Base-by-base conservation (phyloP, 2,888 invertebrate species). In the Eubasilissa splendida region DNA sequence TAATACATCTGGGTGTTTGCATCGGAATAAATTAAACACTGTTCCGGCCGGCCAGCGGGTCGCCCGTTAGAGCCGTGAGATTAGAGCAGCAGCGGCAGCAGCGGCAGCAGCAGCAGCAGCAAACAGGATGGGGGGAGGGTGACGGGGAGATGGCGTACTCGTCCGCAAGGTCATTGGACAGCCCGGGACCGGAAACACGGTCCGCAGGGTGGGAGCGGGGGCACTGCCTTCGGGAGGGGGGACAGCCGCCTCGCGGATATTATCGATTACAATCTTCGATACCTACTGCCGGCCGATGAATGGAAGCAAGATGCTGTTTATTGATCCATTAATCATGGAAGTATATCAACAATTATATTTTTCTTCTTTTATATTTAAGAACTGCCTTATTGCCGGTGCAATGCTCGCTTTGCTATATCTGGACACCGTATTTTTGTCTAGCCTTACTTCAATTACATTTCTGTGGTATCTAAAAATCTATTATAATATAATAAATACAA, bases 141-240 rank as follows among this genome's bases (percentile, higher is more conserved):
- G 63, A 63, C 12, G 63, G 31, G 42, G 63, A 63, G 63, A 63
- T 31, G 63, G 31, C 11, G 42, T 11, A 63, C 63, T 11, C 31
- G 63, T 63, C 63, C 33, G 33, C 63, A 63, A 63, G 63, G 63
- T 63, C 63, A 63, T 22, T 31, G 63, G 63, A 63, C 63, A 63
- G 63, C 31, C 12, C n/a, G 63, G 60, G 33, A 63, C 63, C 63
- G 63, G 63, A 63, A 63, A 31, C 31, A 63, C 31, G 63, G 10
- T 63, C 63, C 11, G 63, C 22, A 33, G 63, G 63, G 33, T 31
- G 63, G n/a, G 22, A 33, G 12, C 33, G 31, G 22, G 60, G 22
- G 33, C 31, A 63, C 60, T 22, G 60, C 60, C 60, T 63, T 31
- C 10, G 60, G 33, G 60, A 11, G 10, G 60, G 31, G 22, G 22